These are phyloP conservation scores for Tiliacea citrago DNA, from an alignment of 2,888 invertebrate species.

Conservation along the genomic window DNA sequence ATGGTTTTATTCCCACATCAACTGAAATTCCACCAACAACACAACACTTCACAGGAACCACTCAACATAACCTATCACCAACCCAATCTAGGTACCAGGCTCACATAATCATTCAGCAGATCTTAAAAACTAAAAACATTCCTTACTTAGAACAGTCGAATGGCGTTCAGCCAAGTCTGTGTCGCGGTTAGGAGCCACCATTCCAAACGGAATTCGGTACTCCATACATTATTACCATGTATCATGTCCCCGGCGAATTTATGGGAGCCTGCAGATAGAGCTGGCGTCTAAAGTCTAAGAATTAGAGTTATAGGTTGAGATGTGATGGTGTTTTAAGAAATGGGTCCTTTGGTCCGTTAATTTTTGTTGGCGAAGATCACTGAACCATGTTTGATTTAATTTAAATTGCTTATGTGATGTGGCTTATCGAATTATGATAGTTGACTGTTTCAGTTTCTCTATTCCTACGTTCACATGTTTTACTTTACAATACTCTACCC, in stretches of 20 bases:
- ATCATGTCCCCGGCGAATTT: conserved; percentile 62
- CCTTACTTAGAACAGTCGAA: conserved; percentile 58
- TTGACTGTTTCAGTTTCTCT: neutral
- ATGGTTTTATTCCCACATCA: neutral
- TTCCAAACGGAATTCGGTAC: conserved; percentile 57
- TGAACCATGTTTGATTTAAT: neutral
- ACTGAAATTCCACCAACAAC: neutral
- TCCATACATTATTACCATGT: conserved; percentile 67
- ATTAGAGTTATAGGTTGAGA: conserved; percentile 44
- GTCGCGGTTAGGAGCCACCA: conserved; percentile 60
- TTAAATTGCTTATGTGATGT: neutral
- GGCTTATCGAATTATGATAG: neutral
- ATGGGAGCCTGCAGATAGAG: conserved; percentile 53
- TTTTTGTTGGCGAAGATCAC: neutral
- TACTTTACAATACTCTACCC: neutral
- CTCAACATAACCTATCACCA: neutral
- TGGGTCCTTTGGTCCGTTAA: conserved; percentile 5
- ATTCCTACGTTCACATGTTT: neutral
- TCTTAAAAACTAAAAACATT: conserved; percentile 59
- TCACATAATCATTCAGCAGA: conserved; percentile 43
- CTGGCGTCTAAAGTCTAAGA: conserved; percentile 57
- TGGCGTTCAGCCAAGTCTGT: conserved; percentile 66
- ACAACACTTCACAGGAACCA: no score
- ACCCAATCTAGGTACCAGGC: conserved; percentile 11
- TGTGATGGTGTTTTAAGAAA: conserved; percentile 33